phyloP scores from a whole-genome alignment of 2,113 vertebrate genomes.

The Xiphophorus couchianus region DNA sequence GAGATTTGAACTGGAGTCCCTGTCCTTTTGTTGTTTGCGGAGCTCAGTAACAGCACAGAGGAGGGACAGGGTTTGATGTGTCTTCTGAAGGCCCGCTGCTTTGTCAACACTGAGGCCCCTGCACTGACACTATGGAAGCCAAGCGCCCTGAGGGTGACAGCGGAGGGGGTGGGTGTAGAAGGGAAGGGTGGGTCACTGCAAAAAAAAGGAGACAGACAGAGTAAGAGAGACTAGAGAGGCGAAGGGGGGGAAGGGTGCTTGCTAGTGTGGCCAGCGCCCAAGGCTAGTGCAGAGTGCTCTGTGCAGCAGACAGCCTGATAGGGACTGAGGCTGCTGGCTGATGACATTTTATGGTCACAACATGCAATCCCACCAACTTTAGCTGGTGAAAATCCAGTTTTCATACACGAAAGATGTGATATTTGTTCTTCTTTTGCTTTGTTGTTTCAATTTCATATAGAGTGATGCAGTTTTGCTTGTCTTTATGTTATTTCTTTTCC shows the following conservation, averaged over 20 bases:
- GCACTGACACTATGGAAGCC: constrained; percentile 71
- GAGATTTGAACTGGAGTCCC: constrained; percentile 66
- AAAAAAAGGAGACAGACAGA: constrained; percentile 64
- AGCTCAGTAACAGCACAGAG: constrained; percentile 62
- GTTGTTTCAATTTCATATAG: constrained; percentile 47
- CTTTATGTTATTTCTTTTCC: constrained; percentile 46
- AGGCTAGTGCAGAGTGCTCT: constrained; percentile 72
- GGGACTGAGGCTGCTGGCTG: constrained; percentile 76
- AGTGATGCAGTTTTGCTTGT: constrained; percentile 42
- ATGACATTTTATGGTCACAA: constrained; percentile 83
- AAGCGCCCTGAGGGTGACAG: constrained; percentile 61
- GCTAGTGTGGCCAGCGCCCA: constrained; percentile 71
- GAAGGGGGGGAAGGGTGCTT: constrained; percentile 58
- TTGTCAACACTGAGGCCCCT: constrained; percentile 78
- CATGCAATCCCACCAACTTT: constrained; percentile 78
- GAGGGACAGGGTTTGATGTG: constrained; percentile 73
- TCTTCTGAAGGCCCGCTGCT: constrained; percentile 79
- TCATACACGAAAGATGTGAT: constrained; percentile 29
- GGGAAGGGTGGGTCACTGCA: constrained; percentile 60
- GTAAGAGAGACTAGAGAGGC: constrained; percentile 43
- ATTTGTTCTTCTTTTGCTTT: constrained; percentile 13
- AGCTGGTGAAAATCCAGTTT: constrained; percentile 66
- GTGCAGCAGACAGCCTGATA: constrained; percentile 74
- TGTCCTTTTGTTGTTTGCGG: constrained; percentile 68
- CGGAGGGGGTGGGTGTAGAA: constrained; percentile 40